phyloP scores from a whole-genome alignment of 1,140 invertebrate genomes.

The Drosophila athabasca region DNA sequence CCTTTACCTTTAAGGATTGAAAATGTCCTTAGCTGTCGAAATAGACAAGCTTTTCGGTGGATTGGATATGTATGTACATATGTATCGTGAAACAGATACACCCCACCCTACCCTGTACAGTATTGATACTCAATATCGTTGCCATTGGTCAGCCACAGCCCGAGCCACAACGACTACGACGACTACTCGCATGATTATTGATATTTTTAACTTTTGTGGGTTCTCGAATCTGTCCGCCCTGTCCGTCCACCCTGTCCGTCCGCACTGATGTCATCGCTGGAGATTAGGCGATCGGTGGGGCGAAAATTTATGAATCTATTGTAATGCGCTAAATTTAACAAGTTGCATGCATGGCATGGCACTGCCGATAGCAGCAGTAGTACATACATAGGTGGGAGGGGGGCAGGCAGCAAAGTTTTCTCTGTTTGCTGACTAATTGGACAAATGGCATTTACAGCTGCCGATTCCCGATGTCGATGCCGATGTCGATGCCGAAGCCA shows the following conservation, averaged over 20 bases:
- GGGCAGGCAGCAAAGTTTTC: conserved; percentile 22
- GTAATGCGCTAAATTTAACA: conserved; percentile 81
- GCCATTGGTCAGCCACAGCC: conserved; percentile 44
- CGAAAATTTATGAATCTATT: conserved; percentile 75
- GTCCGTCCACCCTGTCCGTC: conserved; percentile 20
- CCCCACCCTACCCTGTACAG: background rate
- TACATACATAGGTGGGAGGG: no score
- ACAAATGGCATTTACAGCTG: conserved; percentile 81
- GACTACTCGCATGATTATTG: conserved; percentile 52
- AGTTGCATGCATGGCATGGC: conserved; percentile 47
- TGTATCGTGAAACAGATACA: conserved; percentile 5
- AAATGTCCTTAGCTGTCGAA: no score
- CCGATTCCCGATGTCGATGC: conserved; percentile 23
- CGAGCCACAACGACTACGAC: conserved; percentile 53
- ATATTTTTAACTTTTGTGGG: conserved; percentile 50
- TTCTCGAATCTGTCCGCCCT: conserved; percentile 36
- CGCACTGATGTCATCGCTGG: conserved; percentile 52
- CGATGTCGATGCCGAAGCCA: conserved; percentile 15
- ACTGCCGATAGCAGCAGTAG: background rate
- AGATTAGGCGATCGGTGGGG: conserved; percentile 61
- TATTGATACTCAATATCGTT: conserved; percentile 9
- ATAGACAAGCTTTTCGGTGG: no score
- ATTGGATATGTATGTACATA: no score
- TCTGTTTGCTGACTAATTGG: conserved; percentile 72
- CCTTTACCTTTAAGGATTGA: no score